Evolutionary conservation across 1,140 invertebrate genomes (phyloP), one percentile per base, ranked within the genome.

Genomic region (Oryzaephilus surinamensis): DNA sequence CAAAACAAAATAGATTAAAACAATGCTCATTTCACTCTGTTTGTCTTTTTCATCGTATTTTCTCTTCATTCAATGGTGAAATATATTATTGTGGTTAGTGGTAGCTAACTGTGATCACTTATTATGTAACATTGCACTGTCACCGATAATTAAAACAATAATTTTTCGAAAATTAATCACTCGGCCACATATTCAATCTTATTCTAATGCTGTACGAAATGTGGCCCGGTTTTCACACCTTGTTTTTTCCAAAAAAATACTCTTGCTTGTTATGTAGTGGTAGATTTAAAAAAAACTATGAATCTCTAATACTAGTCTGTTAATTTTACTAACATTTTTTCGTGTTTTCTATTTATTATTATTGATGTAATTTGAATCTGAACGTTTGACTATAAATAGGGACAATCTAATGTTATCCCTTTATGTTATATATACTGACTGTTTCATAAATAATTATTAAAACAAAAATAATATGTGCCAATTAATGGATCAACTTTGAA

Each of bases 371-470:
- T 42, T 38, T 32, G 15, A 24, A 44, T 44, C 27, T 30, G 26
- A 51, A 55, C 53, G 32, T 55, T 55, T 55, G 53, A 55, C 53
- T 55, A 55, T 55, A 55, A 30, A 50, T 55, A 41, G 51, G 51
- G 53, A 55, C 53, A 55, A 55, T 55, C 53, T 55, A 36, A 53
- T 51, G 48, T 52, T 52, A 52, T 51, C 48, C 47, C 48, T 55
- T 38, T 51, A 37, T 48, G 45, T 43, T 48, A 44, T 27, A n/a
- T n/a, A n/a, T n/a, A n/a, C n/a, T 45, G 41, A 38, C 32, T 38
- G 41, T 46, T 43, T 38, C 31, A 41, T 39, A 44, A 29, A 41
- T 31, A 38, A 37, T 37, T 36, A 36, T 38, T 30, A 21, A 21
- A 21, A 24, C 23, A 24, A 24, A 24, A 24, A 24, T n/a, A 24